Conservation (phyloP, 2,113 vertebrate genomes). For the Melanocharis versteri region DNA sequence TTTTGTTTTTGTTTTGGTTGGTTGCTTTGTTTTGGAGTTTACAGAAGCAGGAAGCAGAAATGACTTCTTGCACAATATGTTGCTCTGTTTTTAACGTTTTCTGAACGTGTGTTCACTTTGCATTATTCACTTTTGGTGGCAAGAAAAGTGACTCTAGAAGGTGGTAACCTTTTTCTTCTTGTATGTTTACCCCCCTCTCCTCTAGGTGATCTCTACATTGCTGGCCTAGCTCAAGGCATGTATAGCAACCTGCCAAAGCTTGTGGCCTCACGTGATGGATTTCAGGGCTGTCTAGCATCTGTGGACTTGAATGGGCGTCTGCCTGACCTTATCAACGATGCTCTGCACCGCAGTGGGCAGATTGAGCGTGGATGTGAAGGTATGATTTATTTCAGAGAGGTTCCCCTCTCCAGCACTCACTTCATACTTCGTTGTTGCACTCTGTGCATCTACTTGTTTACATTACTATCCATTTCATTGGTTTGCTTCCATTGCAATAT, state of each 20-base stretch:
- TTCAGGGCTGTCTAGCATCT: conserved; percentile 95
- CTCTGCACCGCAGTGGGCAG: conserved; percentile 94
- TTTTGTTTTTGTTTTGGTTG: background rate
- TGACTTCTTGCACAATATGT: background rate
- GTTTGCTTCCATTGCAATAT: conserved; percentile 58
- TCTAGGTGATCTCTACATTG: conserved; percentile 94
- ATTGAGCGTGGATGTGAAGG: conserved; percentile 99
- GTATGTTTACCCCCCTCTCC: background rate
- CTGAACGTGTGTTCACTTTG: background rate
- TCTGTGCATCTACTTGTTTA: background rate
- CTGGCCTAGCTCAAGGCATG: conserved; percentile 92
- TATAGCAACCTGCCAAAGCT: conserved; percentile 93
- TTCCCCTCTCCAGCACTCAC: conserved; percentile 58
- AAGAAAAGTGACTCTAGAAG: background rate
- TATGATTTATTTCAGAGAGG: conserved; percentile 73
- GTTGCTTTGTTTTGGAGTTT: background rate
- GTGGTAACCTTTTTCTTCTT: background rate
- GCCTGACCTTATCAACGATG: conserved; percentile 92
- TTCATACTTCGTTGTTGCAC: conserved; percentile 3
- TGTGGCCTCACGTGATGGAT: conserved; percentile 94
- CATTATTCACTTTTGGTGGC: accelerated
- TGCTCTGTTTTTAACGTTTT: background rate
- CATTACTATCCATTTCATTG: background rate
- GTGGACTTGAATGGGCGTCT: conserved; percentile 96
- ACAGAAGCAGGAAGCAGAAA: background rate